phyloP scores from a whole-genome alignment of 2,113 vertebrate genomes.

The Romanogobio albipinnatus region DNA sequence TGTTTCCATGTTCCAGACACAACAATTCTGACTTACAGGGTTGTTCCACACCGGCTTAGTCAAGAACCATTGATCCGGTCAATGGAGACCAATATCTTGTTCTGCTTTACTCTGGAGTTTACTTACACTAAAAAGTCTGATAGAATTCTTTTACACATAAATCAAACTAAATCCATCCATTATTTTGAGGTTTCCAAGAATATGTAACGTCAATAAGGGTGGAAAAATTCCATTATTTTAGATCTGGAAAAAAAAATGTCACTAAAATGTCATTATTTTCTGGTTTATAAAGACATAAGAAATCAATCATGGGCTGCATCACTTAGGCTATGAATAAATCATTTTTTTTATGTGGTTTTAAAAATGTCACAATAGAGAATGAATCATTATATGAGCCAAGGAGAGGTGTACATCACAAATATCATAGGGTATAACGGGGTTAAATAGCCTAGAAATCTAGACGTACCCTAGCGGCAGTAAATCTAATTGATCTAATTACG shows the following conservation, averaged over 20 bases:
- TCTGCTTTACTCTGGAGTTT: background rate
- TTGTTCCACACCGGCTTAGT: constrained; percentile 30
- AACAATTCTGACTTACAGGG: constrained; percentile 26
- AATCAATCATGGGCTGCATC: background rate
- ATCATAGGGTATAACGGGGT: background rate
- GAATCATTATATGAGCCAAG: background rate
- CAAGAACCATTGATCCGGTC: constrained; percentile 30
- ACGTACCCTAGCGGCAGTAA: too few species aligned
- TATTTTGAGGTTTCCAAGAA: background rate
- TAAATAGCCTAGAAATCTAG: too few species aligned
- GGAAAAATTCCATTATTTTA: background rate
- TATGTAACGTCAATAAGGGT: background rate
- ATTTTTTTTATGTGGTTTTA: background rate
- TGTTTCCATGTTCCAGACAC: constrained; percentile 36
- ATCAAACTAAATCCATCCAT: background rate
- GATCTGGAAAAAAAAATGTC: background rate
- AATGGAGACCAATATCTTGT: constrained; percentile 20
- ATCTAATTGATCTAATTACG: too few species aligned
- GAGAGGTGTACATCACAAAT: background rate
- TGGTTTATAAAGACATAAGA: background rate
- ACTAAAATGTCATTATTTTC: background rate
- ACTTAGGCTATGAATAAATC: background rate
- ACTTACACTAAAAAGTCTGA: background rate
- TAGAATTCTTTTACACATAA: background rate
- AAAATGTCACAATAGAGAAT: background rate